Evolutionary conservation across 1,140 invertebrate genomes (phyloP), one percentile per base, ranked within the genome.

Genomic region (Aphidius ervi): DNA sequence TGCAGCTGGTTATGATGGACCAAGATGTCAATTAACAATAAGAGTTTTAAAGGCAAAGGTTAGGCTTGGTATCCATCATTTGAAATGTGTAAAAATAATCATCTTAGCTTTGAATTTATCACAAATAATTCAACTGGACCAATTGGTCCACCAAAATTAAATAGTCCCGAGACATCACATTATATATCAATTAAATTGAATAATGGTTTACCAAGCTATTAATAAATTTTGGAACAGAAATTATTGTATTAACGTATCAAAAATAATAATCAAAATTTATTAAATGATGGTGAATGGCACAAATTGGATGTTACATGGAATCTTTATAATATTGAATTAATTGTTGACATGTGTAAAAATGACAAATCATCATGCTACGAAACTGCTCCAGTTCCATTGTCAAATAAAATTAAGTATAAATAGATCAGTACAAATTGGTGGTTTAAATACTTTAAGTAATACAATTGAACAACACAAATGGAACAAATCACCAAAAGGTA

Each of bases 331-430:
- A 7, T 96, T 93, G 73, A 86, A 88, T 88, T 98, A 83, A 89
- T 97, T 9, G 90, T 98, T 3, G 95, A 98, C 73, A 91, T 88
- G 62, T 98, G 95, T 74, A 89, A 88, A 68, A 94, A 95, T 72
- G 92, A 96, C 70, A 88, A 92, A 62, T 86, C 86, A 5, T 87
- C 86, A 9, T 99, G 96, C 77, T 93, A 97, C 79, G 92, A 91
- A 1, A 84, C 86, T 59, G 93, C 92, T 9, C 86, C 84, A 1
- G 93, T 98, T 64, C 93, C 93, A 9, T 93, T 2, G 97, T 97
- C 78, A 97, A n/a, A n/a, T n/a, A n/a, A 96, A 95, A 71, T 82
- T 99, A 4, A 98, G 98, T 81, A 94, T 98, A 0, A 97, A 98
- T 79, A 88, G 93, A 1, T 93, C 95, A 0, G 81, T 98, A 37